A percentile compares a stretch with the other conserved stretches of the same genome.
Evolutionary conservation across 1,140 invertebrate species (phyloP).

Genomic region (Lepidostoma basale): DNA sequence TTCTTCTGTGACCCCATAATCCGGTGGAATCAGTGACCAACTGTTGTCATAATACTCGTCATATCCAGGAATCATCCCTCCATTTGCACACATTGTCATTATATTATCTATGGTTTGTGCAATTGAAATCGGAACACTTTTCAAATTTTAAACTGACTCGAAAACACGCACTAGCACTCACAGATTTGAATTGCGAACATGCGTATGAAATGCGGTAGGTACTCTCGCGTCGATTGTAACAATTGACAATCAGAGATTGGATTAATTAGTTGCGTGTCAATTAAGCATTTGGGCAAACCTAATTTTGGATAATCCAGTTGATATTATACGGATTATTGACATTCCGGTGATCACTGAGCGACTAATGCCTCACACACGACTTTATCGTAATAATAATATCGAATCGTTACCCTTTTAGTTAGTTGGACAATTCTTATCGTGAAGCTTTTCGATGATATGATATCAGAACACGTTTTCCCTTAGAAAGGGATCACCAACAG

Average conservation of each 20-base stretch:
- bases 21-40: conserved; percentile 72
- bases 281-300: too few species aligned
- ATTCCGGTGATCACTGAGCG: background rate
- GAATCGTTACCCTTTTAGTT: conserved; percentile 34
- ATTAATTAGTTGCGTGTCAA: too few species aligned
- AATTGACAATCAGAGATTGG: too few species aligned
- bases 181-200: too few species aligned
- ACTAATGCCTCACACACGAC: conserved; percentile 26
- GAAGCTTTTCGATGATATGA: conserved; percentile 35
- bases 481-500: conserved; percentile 17
- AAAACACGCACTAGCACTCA: too few species aligned
- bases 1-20: conserved; percentile 69
- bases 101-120: conserved; percentile 38
- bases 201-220: too few species aligned
- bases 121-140: background rate
- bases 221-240: too few species aligned
- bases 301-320: too few species aligned
- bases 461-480: conserved; percentile 34
- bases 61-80: conserved; percentile 57
- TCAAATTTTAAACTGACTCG: too few species aligned
- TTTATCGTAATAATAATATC: conserved; percentile 44
- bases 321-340: too few species aligned
- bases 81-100: conserved; percentile 61
- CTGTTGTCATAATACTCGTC: conserved; percentile 70
- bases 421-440: conserved; percentile 38